phyloP scores from a whole-genome alignment of 2,113 vertebrate species.

The Zeus faber region DNA sequence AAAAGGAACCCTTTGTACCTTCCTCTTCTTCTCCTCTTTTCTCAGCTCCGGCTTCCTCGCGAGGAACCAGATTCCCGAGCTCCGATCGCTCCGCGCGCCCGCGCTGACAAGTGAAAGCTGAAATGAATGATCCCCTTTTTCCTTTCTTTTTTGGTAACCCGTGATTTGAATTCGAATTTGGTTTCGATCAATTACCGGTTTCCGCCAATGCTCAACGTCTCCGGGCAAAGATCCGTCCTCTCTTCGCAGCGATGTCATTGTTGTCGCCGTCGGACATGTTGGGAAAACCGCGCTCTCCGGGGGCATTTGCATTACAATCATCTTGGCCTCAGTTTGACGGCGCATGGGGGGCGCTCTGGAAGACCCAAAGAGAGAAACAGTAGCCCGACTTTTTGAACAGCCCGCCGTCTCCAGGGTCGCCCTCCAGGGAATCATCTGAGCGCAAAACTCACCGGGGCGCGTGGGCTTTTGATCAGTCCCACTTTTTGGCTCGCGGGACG shows the following conservation, averaged over 20 bases:
- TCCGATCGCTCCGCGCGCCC: constrained; percentile 52
- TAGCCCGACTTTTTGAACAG: constrained; percentile 3
- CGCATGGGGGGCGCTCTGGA: no score
- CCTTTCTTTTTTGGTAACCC: no score
- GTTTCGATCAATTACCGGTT: neutral
- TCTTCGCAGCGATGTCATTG: no score
- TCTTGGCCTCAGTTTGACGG: no score
- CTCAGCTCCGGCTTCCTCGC: constrained; percentile 49
- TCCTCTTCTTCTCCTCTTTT: constrained; percentile 37
- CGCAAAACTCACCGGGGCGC: neutral
- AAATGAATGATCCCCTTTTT: constrained; percentile 8
- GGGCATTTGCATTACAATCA: no score
- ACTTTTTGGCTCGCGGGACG: no score
- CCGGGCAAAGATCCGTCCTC: constrained; percentile 57
- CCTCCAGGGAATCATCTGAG: neutral
- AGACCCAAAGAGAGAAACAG: neutral
- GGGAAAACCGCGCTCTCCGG: no score
- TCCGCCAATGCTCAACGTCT: constrained; percentile 21
- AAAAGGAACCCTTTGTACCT: constrained; percentile 45
- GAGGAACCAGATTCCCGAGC: constrained; percentile 35
- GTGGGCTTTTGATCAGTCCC: no score
- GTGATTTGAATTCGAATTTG: constrained; percentile 1
- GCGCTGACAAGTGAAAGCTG: constrained; percentile 39
- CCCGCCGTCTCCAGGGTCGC: neutral
- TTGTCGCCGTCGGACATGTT: no score